Evolutionary conservation across 2,888 invertebrate genomes (phyloP), one percentile per base, ranked within the genome.

Genomic region (Dioctria linearis): DNA sequence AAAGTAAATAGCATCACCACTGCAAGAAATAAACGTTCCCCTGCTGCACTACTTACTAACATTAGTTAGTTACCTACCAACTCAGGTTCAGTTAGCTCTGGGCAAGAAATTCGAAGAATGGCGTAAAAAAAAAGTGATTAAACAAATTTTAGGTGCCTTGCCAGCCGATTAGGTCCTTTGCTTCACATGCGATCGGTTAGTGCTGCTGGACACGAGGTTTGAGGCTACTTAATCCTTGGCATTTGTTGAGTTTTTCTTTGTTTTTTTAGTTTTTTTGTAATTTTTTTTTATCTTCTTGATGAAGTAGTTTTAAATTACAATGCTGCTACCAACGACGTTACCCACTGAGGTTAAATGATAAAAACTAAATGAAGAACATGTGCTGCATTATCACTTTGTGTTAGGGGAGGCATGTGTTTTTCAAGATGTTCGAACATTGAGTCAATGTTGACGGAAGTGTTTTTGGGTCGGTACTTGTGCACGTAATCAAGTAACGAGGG

Each of bases 11-110:
- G 13, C 49, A n/a, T n/a, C n/a, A 67, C 67, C 37, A 57, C 25
- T 25, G 1, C 25, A 25, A 25, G 25, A 57, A 42, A 49, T 57
- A 42, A 54, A 25, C 25, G 69, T 59, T 73, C 51, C 73, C 69
- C 51, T 13, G 39, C 37, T 73, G 73, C 59, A 73, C 73, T 73
- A 57, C 57, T 42, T 57, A 73, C 73, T 40, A 59, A 25, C 25
- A 25, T 25, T 25, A 25, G 25, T 25, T 25, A 25, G 25, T 25
- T 25, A 25, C 25, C 25, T 25, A 25, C 25, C 2, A 25, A 25
- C 25, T 25, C 25, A 25, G 25, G 1, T 73, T 73, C 37, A 73
- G 51, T 73, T 57, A 73, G 59, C 73, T 57, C 73, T 42, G 13
- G 39, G 51, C 42, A 73, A 57, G 73, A 57, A 57, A 43, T 73